Base-by-base conservation (phyloP, 2,797 vertebrate species). In the Emys orbicularis region DNA sequence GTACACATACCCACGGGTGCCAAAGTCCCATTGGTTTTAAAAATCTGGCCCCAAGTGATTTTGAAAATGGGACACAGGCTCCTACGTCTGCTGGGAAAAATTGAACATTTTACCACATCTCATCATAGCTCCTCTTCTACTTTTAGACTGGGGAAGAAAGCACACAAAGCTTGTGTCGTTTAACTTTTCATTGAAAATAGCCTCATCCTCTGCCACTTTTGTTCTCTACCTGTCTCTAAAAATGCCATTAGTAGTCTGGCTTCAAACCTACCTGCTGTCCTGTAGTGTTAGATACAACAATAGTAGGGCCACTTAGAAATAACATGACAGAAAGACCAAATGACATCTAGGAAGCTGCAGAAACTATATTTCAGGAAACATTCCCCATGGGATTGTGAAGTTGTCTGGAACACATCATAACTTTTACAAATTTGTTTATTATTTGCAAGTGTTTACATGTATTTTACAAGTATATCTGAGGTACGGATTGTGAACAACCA, bases 401-500 rank as follows among this genome's bases (percentile, higher is more conserved):
- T 85, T 94, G 82, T 90, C 82, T 92, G 65, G 76, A 93, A 95
- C 56, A 95, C 91, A 90, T 94, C 65, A 72, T 11, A 72, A 72
- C 37, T 96, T 94, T 96, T 96, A 96, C 57, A 41, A 90, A 94
- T 87, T 90, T 94, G 88, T 96, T 97, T 94, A 94, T 97, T 96
- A 96, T 97, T 97, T 95, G 94, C 83, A 97, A 97, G 95, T 96
- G 95, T 95, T 97, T 94, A 96, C 94, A 96, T 96, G 95, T 96
- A 97, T 97, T 97, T 95, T 93, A 94, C 79, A 97, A 97, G 94
- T 91, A 96, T 94, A 94, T 95, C 97, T 96, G 86, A 97, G 86
- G 11, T 94, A 93, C 49, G 93, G 94, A 96, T 92, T 92, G 87
- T 95, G 94, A 97, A 91, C 92, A 96, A 96, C 93, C 96, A 88